These are phyloP conservation scores for Mesitornis unicolor DNA, from an alignment of 2,113 vertebrate species.

Conservation along the genomic window DNA sequence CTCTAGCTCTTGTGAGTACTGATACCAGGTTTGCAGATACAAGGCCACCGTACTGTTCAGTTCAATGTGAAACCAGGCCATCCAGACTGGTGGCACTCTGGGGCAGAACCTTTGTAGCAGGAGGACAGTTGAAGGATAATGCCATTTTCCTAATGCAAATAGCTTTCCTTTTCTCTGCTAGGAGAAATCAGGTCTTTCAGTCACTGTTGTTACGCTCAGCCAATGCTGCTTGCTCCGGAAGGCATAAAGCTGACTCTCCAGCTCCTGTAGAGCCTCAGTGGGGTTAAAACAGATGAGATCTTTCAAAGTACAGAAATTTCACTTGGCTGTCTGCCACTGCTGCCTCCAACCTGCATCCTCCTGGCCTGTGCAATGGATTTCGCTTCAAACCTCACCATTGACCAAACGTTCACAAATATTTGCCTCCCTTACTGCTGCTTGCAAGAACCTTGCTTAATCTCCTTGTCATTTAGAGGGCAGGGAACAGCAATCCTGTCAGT, in stretches of 20 bases:
- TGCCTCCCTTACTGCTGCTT: neutral
- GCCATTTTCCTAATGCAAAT: neutral
- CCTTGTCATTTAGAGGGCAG: neutral
- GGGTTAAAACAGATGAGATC: neutral
- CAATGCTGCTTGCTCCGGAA: neutral
- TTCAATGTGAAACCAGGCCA: neutral
- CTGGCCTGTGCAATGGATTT: neutral
- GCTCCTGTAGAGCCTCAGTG: neutral
- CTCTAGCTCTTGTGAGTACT: neutral
- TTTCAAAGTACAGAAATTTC: neutral
- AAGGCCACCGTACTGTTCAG: neutral
- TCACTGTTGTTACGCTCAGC: neutral
- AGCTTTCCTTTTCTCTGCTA: neutral
- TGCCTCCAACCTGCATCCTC: neutral
- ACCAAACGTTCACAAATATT: neutral
- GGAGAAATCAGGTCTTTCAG: neutral
- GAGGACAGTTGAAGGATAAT: neutral
- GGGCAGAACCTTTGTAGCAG: neutral
- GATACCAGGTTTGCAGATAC: neutral
- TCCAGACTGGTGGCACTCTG: neutral
- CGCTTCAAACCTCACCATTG: neutral
- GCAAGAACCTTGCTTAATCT: neutral
- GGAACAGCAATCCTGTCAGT: neutral
- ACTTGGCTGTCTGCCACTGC: neutral
- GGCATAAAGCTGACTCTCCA: neutral